Evolutionary conservation across 2,888 invertebrate species (phyloP).

Genomic region (Agrotis segetum): DNA sequence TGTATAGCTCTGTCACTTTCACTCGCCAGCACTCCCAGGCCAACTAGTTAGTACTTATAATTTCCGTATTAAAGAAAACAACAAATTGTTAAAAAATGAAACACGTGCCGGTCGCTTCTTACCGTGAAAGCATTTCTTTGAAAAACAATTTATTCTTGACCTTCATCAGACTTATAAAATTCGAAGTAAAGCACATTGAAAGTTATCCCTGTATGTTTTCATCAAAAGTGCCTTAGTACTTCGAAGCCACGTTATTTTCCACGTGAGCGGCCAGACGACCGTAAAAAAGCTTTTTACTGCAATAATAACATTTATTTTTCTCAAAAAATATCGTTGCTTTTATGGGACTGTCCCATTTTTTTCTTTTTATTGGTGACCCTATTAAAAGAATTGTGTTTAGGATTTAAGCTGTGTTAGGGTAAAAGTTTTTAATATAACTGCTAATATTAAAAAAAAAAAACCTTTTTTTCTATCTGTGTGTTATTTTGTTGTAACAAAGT

Average conservation of each 20-base stretch:
- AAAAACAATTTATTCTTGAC: neutral
- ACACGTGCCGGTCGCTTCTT: neutral
- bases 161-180: neutral
- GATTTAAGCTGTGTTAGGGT: too few relatives aligned
- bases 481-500: too few relatives aligned
- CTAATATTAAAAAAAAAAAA: too few relatives aligned
- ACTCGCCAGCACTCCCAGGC: too few relatives aligned
- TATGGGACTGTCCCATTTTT: conserved; percentile 23
- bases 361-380: conserved; percentile 3
- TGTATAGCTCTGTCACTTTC: too few relatives aligned
- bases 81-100: too few relatives aligned
- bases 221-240: neutral
- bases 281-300: conserved; percentile 18
- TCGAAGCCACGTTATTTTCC: conserved; percentile 5
- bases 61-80: too few relatives aligned
- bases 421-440: too few relatives aligned
- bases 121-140: neutral
- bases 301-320: conserved; percentile 36
- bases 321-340: neutral
- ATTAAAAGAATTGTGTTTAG: neutral
- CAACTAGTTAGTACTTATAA: too few relatives aligned
- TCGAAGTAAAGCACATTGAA: neutral
- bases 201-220: neutral
- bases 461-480: too few relatives aligned
- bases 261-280: neutral